These are phyloP conservation scores for Epinotia bilunana DNA, from an alignment of 2,888 invertebrate genomes.

Conservation along the genomic window DNA sequence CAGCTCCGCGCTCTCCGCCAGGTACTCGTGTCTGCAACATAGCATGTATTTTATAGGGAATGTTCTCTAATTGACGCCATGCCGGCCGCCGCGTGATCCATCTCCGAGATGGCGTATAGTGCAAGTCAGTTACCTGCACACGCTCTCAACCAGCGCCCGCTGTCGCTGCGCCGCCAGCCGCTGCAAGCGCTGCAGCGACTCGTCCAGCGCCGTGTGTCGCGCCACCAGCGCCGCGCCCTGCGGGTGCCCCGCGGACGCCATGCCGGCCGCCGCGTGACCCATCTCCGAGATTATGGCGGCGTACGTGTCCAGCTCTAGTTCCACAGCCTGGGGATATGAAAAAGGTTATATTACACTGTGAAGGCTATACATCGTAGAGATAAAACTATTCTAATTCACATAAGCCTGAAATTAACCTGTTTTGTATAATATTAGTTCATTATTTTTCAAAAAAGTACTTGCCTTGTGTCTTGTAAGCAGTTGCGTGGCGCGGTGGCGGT, in stretches of 20 bases:
- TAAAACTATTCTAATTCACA: too few relatives aligned
- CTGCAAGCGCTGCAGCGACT: background rate
- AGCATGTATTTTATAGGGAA: background rate
- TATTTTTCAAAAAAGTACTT: conserved; percentile 35
- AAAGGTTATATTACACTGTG: background rate
- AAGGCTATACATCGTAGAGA: too few relatives aligned
- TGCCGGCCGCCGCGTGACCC: conserved; percentile 92
- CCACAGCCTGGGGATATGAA: conserved; percentile 87
- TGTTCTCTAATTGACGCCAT: too few relatives aligned
- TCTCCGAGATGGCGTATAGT: too few relatives aligned
- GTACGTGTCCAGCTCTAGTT: conserved; percentile 95
- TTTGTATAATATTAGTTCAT: too few relatives aligned
- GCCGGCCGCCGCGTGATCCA: too few relatives aligned
- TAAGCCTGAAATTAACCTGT: too few relatives aligned
- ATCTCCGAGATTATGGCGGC: conserved; percentile 96
- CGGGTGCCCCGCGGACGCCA: conserved; percentile 92
- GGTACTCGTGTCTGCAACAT: conserved; percentile 90
- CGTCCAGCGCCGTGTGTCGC: conserved; percentile 88
- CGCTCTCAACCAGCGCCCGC: conserved; percentile 6
- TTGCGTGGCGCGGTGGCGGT: conserved; percentile 95
- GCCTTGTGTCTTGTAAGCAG: conserved; percentile 97
- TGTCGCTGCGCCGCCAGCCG: background rate
- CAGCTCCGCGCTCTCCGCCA: conserved; percentile 94
- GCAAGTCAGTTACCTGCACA: background rate
- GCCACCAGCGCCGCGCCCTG: conserved; percentile 92